Evolutionary conservation across 2,113 vertebrate species (phyloP).

Genomic region (Psammodynastes pulverulentus): DNA sequence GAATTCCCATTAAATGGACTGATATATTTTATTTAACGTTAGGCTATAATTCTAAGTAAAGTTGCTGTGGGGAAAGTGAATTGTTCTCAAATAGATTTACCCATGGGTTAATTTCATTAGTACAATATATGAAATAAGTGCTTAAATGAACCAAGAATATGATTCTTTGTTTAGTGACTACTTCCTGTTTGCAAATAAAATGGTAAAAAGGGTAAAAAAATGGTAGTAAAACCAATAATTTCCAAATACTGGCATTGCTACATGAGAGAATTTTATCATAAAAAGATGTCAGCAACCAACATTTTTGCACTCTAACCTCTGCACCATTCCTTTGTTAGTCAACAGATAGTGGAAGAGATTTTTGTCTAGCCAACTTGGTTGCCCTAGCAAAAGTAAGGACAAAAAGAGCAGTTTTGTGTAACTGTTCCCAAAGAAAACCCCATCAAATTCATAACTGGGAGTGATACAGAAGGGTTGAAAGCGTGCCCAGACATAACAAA

Average conservation of each 20-base stretch:
- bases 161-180: neutral
- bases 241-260: neutral
- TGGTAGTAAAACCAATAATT: neutral
- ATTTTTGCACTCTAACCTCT: too few relatives aligned
- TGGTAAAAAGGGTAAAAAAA: neutral
- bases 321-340: neutral
- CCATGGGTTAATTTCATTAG: neutral
- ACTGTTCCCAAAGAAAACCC: neutral
- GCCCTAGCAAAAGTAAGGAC: neutral
- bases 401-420: neutral
- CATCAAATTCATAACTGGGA: neutral
- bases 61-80: neutral
- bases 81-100: neutral
- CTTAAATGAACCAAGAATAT: neutral
- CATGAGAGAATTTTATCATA: neutral
- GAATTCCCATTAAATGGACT: neutral
- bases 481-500: neutral
- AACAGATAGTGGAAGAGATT: neutral
- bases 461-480: neutral
- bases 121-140: neutral
- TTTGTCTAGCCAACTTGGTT: neutral
- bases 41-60: neutral
- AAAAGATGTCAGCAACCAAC: neutral
- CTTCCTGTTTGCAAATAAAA: neutral
- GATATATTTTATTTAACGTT: neutral